phyloP scores from a whole-genome alignment of 2,888 invertebrate genomes.

The Nomada goodeniana region DNA sequence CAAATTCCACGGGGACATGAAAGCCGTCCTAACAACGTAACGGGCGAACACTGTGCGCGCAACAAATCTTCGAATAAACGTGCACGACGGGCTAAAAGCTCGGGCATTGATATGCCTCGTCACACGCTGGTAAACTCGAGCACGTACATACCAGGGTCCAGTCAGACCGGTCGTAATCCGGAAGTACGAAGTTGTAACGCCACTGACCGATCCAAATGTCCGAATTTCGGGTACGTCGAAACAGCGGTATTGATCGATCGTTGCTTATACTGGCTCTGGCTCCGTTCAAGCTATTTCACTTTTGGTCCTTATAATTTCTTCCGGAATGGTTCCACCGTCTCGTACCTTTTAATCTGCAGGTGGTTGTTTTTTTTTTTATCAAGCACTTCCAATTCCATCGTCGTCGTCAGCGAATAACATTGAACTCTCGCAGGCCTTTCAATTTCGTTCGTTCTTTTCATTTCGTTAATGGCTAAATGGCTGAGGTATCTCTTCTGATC shows the following conservation, averaged over 20 bases:
- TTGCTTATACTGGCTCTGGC: constrained; percentile 2
- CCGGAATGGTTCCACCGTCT: neutral
- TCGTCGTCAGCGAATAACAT: neutral
- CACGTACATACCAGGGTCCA: constrained; percentile 40
- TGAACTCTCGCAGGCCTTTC: neutral
- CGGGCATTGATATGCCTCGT: constrained; percentile 49
- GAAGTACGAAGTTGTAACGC: constrained; percentile 57
- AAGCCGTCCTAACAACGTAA: constrained; percentile 1
- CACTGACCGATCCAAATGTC: constrained; percentile 17
- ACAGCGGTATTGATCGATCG: constrained; percentile 29
- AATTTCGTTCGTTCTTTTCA: constrained; percentile 7
- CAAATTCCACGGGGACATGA: neutral
- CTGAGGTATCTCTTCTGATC: neutral
- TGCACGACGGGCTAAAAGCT: constrained; percentile 54
- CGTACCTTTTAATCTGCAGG: constrained; percentile 4
- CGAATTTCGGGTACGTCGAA: constrained; percentile 41
- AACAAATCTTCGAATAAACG: constrained; percentile 58
- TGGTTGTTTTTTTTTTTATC: neutral
- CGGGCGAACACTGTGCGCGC: constrained; percentile 21
- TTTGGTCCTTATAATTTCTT: neutral
- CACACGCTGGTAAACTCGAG: constrained; percentile 59
- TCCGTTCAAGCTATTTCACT: neutral
- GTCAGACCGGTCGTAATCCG: constrained; percentile 59
- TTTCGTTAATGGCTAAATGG: constrained; percentile 12
- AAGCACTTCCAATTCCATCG: neutral